Percentiles rank a stretch among this genome's conserved stretches.
These are phyloP conservation scores for Procambarus clarkii DNA, from an alignment of 1,140 invertebrate genomes.

Conservation along the genomic window DNA sequence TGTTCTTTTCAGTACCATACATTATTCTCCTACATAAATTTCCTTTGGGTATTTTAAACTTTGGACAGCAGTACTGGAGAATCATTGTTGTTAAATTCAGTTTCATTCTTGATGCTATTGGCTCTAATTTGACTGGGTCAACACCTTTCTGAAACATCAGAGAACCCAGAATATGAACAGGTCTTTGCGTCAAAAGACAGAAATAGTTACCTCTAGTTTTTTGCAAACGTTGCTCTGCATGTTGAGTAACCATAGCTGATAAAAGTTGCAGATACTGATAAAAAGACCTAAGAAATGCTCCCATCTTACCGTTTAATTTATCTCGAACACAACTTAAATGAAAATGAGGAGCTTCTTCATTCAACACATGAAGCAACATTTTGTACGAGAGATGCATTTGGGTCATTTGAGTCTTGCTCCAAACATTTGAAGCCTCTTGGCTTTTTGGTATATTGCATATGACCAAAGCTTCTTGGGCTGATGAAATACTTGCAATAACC, in stretches of 20 bases:
- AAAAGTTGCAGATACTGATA: slow-evolving; percentile 64
- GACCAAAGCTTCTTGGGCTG: slow-evolving; percentile 9
- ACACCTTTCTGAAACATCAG: slow-evolving; percentile 54
- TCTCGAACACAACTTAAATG: not conserved
- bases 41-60: slow-evolving; percentile 18
- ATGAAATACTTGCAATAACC: slow-evolving; percentile 13
- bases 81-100: slow-evolving; percentile 59
- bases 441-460: not conserved
- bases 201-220: slow-evolving; percentile 35
- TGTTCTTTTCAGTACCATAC: not conserved
- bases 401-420: not conserved
- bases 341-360: slow-evolving; percentile 48
- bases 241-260: slow-evolving; percentile 46
- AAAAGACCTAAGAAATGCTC: slow-evolving; percentile 55
- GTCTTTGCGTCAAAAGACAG: slow-evolving; percentile 26
- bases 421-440: not conserved
- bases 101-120: slow-evolving; percentile 45
- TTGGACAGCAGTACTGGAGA: slow-evolving; percentile 60
- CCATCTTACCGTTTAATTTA: slow-evolving; percentile 12
- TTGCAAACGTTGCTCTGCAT: slow-evolving; percentile 31
- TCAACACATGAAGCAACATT: slow-evolving; percentile 36
- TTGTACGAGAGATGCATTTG: slow-evolving; percentile 47
- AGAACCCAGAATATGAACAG: slow-evolving; percentile 50
- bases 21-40: not conserved
- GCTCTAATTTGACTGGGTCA: slow-evolving; percentile 51